phyloP scores from a whole-genome alignment of 2,113 vertebrate species.

The Talpa occidentalis region DNA sequence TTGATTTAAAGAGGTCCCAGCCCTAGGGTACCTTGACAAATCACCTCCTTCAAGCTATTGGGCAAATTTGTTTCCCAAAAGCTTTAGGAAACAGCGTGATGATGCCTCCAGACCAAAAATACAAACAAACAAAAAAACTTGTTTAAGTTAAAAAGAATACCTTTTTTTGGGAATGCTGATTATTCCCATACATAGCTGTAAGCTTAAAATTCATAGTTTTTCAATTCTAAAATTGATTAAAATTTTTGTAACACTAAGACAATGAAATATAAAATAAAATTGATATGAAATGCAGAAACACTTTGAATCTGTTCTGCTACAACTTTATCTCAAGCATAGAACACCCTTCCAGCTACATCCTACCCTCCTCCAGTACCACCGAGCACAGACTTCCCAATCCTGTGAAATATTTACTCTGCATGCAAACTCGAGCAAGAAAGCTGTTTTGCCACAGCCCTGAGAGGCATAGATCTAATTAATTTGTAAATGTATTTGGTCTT shows the following conservation, averaged over 20 bases:
- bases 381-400: background rate
- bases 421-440: background rate
- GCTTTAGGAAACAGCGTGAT: background rate
- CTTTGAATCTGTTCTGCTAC: background rate
- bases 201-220: constrained; percentile 15
- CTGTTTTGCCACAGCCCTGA: background rate
- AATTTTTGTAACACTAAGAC: background rate
- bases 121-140: constrained; percentile 5
- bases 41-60: constrained; percentile 33
- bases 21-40: background rate
- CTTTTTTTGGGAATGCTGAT: background rate
- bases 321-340: constrained; percentile 15
- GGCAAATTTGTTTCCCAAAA: constrained; percentile 43
- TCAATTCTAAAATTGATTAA: background rate
- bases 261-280: background rate
- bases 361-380: no score
- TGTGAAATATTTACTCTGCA: background rate
- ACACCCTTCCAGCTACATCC: background rate
- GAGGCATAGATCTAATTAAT: constrained; percentile 34
- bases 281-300: background rate
- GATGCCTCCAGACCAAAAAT: background rate
- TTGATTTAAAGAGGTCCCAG: constrained; percentile 43
- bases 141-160: background rate
- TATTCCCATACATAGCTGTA: background rate
- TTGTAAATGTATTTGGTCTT: constrained; percentile 44